Percentiles rank a stretch among this genome's conserved stretches.
Evolutionary conservation across 2,888 invertebrate species (phyloP).

Genomic region (Sepioteuthis lessoniana): DNA sequence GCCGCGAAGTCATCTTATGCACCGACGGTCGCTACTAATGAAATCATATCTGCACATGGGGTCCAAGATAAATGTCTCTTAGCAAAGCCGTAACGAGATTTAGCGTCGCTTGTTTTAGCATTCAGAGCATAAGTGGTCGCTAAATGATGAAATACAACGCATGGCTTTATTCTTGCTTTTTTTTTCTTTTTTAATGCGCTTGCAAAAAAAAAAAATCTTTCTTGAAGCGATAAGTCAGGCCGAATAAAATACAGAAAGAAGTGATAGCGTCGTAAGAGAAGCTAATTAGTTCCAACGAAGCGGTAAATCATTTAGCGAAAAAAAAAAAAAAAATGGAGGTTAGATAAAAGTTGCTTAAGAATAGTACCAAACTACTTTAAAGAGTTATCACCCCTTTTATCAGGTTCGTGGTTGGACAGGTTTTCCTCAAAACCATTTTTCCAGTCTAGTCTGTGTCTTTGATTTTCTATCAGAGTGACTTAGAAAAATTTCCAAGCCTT

Average conservation of each 20-base stretch:
- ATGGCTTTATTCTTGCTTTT: neutral
- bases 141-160: neutral
- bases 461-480: too few relatives aligned
- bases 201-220: neutral
- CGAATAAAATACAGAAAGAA: neutral
- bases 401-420: neutral
- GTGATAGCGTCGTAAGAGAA: too few relatives aligned
- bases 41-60: neutral
- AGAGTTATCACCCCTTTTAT: neutral
- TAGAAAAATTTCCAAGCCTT: too few relatives aligned
- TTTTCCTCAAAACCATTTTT: neutral
- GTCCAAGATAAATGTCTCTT: neutral
- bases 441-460: too few relatives aligned
- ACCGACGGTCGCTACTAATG: neutral
- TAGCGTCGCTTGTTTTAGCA: neutral
- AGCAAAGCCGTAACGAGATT: neutral
- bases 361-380: neutral
- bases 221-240: neutral
- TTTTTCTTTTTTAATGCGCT: neutral
- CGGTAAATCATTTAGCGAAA: neutral
- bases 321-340: neutral
- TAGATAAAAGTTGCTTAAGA: neutral
- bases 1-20: neutral
- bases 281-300: neutral
- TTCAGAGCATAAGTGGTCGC: neutral